These are phyloP conservation scores for Xenops minutus DNA, from an alignment of 2,797 vertebrate species.

Conservation along the genomic window DNA sequence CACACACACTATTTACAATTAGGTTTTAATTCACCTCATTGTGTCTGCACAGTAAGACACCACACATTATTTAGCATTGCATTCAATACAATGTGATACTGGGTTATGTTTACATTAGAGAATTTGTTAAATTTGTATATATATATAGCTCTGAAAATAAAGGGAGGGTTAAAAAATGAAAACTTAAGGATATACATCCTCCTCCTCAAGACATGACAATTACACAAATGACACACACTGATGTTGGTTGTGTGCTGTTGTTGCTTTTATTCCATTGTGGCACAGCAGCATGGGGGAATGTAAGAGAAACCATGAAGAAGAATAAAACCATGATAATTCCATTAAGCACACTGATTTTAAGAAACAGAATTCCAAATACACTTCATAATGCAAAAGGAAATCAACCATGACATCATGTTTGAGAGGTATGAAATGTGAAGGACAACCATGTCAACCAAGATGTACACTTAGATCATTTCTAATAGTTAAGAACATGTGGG, in stretches of 20 bases:
- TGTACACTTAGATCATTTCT: background rate
- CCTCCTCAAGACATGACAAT: background rate
- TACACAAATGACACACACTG: background rate
- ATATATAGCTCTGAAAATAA: background rate
- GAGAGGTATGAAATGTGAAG: background rate
- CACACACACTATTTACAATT: background rate
- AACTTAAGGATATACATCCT: background rate
- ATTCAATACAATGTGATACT: background rate
- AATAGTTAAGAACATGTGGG: background rate
- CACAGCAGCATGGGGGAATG: background rate
- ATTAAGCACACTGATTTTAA: background rate
- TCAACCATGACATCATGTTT: background rate
- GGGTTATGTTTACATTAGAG: background rate
- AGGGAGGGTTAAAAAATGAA: background rate
- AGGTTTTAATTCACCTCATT: background rate
- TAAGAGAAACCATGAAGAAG: background rate
- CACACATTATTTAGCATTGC: background rate
- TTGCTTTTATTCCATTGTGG: background rate
- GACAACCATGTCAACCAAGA: background rate
- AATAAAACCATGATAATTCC: background rate
- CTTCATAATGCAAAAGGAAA: background rate
- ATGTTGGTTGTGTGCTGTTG: background rate
- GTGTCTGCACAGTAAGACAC: background rate
- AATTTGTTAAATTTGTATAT: background rate
- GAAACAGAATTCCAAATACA: background rate